Percentiles rank a stretch among this genome's conserved stretches.
phyloP scores from a whole-genome alignment of 2,797 vertebrate species.

The Oophaga sylvatica region DNA sequence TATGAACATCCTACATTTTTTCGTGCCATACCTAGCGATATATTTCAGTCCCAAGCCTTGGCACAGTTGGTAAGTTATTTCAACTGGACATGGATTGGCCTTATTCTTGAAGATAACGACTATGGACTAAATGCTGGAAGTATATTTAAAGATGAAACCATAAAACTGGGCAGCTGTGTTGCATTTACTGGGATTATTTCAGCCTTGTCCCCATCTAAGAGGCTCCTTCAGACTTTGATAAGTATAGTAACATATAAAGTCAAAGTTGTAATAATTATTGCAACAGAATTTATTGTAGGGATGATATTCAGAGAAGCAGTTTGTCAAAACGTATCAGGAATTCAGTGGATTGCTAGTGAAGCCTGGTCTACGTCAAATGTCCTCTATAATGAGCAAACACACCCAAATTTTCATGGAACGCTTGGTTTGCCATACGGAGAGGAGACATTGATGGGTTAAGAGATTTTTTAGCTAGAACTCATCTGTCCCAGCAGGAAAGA shows the following conservation, averaged over 20 bases:
- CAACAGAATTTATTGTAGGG: conserved; percentile 74
- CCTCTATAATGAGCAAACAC: conserved; percentile 73
- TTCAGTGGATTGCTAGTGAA: conserved; percentile 81
- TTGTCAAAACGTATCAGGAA: conserved; percentile 77
- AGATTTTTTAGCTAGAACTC: conserved; percentile 70
- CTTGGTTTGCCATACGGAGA: conserved; percentile 75
- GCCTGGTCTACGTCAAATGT: conserved; percentile 77
- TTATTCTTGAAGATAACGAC: conserved; percentile 77
- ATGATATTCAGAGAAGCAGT: conserved; percentile 76
- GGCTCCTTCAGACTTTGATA: conserved; percentile 72
- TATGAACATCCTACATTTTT: conserved; percentile 79
- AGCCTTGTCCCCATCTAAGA: conserved; percentile 68
- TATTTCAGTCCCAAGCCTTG: conserved; percentile 78
- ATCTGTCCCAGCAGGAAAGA: conserved; percentile 65
- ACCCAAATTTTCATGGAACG: conserved; percentile 73
- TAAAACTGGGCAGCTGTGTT: conserved; percentile 72
- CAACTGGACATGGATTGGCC: conserved; percentile 80
- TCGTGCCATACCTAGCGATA: conserved; percentile 79
- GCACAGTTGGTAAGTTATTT: conserved; percentile 75
- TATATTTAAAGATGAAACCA: conserved; percentile 75
- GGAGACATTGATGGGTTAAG: conserved; percentile 74
- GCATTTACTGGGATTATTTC: conserved; percentile 72
- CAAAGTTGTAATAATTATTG: conserved; percentile 78
- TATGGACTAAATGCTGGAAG: conserved; percentile 75
- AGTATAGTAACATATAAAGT: conserved; percentile 74